Conservation (phyloP, 1,140 invertebrate genomes). For the Acromyrmex heyeri region DNA sequence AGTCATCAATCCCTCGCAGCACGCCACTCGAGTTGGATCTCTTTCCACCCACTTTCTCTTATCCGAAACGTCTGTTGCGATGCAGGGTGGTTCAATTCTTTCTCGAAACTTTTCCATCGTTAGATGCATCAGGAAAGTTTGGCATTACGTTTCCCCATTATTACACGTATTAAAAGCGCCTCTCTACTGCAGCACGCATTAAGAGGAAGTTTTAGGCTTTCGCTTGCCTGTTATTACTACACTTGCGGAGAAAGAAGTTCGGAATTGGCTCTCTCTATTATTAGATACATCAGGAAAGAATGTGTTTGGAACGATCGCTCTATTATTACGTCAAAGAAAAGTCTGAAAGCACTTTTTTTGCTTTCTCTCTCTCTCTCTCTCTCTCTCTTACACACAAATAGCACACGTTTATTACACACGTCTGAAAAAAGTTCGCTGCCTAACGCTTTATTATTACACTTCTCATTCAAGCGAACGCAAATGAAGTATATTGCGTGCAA, state of each 20-base stretch:
- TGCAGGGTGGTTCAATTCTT: neutral
- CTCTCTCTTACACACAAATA: neutral
- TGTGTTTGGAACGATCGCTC: constrained; percentile 40
- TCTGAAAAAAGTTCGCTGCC: constrained; percentile 21
- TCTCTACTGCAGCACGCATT: neutral
- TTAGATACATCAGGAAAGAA: constrained; percentile 40
- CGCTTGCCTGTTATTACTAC: constrained; percentile 39
- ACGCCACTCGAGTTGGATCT: constrained; percentile 69
- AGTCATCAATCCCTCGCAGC: constrained; percentile 83
- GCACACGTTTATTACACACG: constrained; percentile 19
- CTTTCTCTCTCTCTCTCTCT: neutral
- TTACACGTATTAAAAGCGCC: constrained; percentile 28
- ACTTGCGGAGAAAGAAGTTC: constrained; percentile 36
- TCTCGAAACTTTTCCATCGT: constrained; percentile 4
- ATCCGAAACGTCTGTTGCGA: constrained; percentile 33
- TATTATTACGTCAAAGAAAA: constrained; percentile 55
- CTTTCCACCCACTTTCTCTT: constrained; percentile 50
- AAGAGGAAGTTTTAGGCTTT: constrained; percentile 16
- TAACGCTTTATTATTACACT: constrained; percentile 42
- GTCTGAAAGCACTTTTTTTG: constrained; percentile 15
- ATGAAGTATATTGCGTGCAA: constrained; percentile 19
- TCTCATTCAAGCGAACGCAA: neutral
- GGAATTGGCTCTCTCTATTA: constrained; percentile 41
- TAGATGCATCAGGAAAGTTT: constrained; percentile 22
- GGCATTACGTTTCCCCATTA: neutral